A percentile compares a stretch with the other conserved stretches of the same genome.
These are phyloP conservation scores for Pterostichus niger DNA, from an alignment of 2,888 invertebrate genomes.

Conservation along the genomic window DNA sequence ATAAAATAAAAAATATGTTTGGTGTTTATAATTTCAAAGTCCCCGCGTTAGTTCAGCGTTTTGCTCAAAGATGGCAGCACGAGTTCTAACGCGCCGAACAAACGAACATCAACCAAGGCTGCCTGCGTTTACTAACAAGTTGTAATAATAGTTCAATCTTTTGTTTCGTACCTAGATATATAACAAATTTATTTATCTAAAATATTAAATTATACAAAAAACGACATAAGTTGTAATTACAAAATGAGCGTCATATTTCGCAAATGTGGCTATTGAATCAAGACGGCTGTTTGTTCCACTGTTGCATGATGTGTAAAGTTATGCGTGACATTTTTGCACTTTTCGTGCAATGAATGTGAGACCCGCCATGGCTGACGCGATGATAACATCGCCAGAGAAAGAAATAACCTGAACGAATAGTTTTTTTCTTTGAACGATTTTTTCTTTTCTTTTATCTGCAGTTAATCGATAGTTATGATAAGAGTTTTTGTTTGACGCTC, in stretches of 20 bases:
- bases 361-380: conserved; percentile 21
- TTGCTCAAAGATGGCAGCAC: conserved; percentile 58
- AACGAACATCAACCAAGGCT: background rate
- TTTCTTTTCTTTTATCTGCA: conserved; percentile 62
- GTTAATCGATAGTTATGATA: conserved; percentile 56
- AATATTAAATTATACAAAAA: background rate
- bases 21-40: conserved; percentile 22
- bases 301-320: conserved; percentile 59
- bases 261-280: conserved; percentile 52
- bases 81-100: conserved; percentile 19
- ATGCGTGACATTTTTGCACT: conserved; percentile 65
- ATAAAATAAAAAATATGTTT: no score
- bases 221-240: conserved; percentile 4
- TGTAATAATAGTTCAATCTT: no score
- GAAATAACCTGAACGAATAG: conserved; percentile 62
- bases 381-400: conserved; percentile 59
- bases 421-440: conserved; percentile 54
- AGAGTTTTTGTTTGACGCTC: conserved; percentile 43
- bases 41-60: conserved; percentile 32
- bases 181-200: background rate
- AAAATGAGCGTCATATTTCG: background rate
- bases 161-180: background rate
- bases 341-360: conserved; percentile 63
- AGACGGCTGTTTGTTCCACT: background rate
- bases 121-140: background rate